Conservation (phyloP, 2,113 vertebrate genomes). For the Himantopus leucocephalus region DNA sequence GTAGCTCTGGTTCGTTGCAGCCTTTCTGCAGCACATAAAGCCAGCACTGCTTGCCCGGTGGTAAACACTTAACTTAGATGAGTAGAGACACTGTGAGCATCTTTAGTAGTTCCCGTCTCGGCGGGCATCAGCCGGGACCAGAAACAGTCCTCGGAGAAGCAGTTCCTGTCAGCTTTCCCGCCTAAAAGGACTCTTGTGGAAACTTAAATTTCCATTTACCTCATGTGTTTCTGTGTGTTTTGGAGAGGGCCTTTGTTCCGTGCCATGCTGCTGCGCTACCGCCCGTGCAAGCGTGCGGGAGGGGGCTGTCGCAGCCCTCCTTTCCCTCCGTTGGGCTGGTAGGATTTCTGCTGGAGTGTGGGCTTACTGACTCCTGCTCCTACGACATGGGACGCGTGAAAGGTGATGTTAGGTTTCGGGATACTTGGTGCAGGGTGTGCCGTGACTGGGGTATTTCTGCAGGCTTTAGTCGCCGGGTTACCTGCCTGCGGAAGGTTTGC, state of each 20-base stretch:
- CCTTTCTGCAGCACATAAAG: background rate
- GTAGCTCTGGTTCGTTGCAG: background rate
- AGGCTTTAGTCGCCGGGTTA: background rate
- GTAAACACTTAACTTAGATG: rapidly evolving
- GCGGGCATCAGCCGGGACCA: background rate
- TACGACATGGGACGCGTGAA: rapidly evolving
- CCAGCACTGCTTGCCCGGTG: rapidly evolving
- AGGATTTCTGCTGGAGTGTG: background rate
- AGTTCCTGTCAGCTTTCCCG: background rate
- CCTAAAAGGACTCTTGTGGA: background rate
- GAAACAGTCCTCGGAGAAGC: background rate
- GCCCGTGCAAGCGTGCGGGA: background rate
- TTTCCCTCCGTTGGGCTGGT: background rate
- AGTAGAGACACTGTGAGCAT: rapidly evolving
- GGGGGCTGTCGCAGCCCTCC: rapidly evolving
- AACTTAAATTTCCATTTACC: background rate
- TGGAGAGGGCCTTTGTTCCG: background rate
- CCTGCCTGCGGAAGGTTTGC: background rate
- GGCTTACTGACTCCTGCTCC: background rate
- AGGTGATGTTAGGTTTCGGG: background rate
- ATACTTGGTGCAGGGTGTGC: background rate
- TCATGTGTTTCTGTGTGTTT: background rate
- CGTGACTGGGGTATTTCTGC: background rate
- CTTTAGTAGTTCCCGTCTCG: rapidly evolving
- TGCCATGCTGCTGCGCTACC: rapidly evolving